These are phyloP conservation scores for Nemotelus pantherinus DNA, from an alignment of 2,888 invertebrate genomes.

Conservation along the genomic window DNA sequence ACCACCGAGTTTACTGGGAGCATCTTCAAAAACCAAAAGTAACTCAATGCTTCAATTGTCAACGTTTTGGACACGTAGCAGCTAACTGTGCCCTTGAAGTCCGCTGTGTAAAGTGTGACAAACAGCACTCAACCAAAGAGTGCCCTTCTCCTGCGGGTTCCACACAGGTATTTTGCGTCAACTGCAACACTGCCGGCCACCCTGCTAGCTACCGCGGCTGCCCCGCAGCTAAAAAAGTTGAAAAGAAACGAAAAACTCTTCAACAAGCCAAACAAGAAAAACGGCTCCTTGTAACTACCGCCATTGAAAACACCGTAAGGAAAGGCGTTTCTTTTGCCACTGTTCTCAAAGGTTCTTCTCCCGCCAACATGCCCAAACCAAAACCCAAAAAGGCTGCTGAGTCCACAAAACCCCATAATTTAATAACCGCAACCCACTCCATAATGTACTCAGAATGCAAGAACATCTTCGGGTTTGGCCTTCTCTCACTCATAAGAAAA, in stretches of 20 bases:
- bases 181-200: not conserved
- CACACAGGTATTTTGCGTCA: not conserved
- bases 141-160: not conserved
- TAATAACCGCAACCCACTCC: too few relatives aligned
- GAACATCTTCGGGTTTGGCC: not conserved
- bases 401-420: too few relatives aligned
- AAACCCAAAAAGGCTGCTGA: too few relatives aligned
- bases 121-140: not conserved
- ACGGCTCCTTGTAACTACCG: not conserved
- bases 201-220: not conserved
- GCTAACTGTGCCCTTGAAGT: not conserved
- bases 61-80: not conserved
- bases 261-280: not conserved
- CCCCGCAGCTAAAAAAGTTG: not conserved
- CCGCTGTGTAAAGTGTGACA: not conserved
- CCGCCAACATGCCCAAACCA: too few relatives aligned
- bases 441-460: not conserved
- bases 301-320: not conserved
- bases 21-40: not conserved
- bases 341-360: not conserved
- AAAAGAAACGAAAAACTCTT: not conserved
- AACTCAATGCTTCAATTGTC: slow-evolving; percentile 6
- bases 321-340: not conserved
- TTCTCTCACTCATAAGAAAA: not conserved
- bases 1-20: not conserved